Evolutionary conservation across 2,113 vertebrate genomes (phyloP), one percentile per base, ranked within the genome.

Genomic region (Choloepus hoffmanni): DNA sequence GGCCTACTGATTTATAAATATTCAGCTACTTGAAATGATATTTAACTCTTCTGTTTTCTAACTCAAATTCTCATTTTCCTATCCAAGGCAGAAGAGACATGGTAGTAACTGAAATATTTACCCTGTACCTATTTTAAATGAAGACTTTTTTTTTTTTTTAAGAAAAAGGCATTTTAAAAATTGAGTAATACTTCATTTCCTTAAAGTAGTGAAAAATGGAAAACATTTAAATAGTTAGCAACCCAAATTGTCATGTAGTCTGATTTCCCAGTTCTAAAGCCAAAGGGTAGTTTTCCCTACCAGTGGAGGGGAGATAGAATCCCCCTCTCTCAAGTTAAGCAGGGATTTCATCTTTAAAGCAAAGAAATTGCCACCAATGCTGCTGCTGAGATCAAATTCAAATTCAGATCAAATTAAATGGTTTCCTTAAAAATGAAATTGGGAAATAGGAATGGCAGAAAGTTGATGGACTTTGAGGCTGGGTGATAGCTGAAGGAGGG

Each of bases 41-140:
- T 81, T 58, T 74, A 92, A 48, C 4, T 73, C 12, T 79, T 55
- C 14, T 85, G 63, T 85, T 84, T 86, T 86, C 43, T 74, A 33
- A 12, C 15, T 81, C 58, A 79, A 43, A 85, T 90, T 92, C 63
- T 87, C 23, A 43, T n/a, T 93, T 95, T 89, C 48, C 16, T 88
- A 7, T 63, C n/a, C 33, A 85, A 55, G 28, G 7, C 14, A 84
- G 53, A 89, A 50, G 36, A 81, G 6, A 70, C 62, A 65, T 77
- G 36, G 23, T 28, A 40, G 19, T 86, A 26, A 65, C 5, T 53
- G 12, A 87, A 76, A 24, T 18, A 68, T 62, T 85, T 85, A 81
- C 43, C 28, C 73, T 60, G 19, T 8, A n/a, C 85, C 26, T 68
- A 19, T 88, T 36, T 73, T 74, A 36, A 62, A 53, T 23, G 48